Evolutionary conservation across 2,797 vertebrate genomes (phyloP).

Genomic region (Xerus rutilus): DNA sequence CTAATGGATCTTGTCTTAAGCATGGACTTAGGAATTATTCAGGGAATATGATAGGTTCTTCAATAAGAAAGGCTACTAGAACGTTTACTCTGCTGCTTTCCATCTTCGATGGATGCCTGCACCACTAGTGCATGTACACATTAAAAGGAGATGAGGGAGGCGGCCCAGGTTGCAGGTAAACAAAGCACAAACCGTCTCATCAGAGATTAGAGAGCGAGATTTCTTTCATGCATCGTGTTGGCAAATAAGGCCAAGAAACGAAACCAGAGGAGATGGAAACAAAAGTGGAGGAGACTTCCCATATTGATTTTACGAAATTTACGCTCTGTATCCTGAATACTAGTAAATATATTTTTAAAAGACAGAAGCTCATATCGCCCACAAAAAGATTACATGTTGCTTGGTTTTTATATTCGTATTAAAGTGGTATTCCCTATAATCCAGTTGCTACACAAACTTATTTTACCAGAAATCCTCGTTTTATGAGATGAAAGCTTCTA

Average conservation of each 20-base stretch:
- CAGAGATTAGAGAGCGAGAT: neutral
- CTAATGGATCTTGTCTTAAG: neutral
- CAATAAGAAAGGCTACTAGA: conserved; percentile 7
- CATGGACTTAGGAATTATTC: neutral
- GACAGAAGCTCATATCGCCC: conserved; percentile 21
- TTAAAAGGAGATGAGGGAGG: neutral
- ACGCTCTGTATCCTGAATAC: neutral
- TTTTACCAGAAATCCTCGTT: conserved; percentile 21
- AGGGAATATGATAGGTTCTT: neutral
- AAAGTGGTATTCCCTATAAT: conserved; percentile 26
- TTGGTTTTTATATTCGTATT: conserved; percentile 29
- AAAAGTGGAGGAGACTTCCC: neutral
- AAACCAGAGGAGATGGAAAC: neutral
- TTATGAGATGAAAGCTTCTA: neutral
- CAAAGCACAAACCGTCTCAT: neutral
- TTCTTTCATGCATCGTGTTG: neutral
- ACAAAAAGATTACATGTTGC: neutral
- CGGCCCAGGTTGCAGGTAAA: neutral
- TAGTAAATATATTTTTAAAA: neutral
- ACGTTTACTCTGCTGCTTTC: conserved; percentile 41
- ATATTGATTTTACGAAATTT: conserved; percentile 31
- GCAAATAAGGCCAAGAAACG: neutral
- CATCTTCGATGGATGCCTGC: neutral
- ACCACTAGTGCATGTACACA: neutral
- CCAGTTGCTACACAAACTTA: neutral